A percentile compares a stretch with the other conserved stretches of the same genome.
phyloP scores from a whole-genome alignment of 2,888 invertebrate genomes.

The Drosophila mercatorum region DNA sequence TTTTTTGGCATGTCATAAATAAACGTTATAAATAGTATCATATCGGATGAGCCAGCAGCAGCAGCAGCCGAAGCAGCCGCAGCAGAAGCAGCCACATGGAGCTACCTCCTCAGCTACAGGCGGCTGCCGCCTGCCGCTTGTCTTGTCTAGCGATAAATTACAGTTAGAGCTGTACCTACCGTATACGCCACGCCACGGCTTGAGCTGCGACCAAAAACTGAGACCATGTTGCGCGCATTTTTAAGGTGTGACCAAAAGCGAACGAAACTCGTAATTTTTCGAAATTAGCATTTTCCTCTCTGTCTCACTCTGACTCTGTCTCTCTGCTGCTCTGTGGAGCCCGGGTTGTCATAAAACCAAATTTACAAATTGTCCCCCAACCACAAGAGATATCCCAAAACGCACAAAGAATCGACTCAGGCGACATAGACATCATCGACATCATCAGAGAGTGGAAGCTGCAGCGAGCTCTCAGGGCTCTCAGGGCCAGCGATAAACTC shows the following conservation, averaged over 20 bases:
- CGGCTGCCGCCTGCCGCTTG: conserved; percentile 66
- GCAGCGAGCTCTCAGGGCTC: conserved; percentile 8
- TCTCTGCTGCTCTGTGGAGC: conserved; percentile 15
- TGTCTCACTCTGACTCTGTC: background rate
- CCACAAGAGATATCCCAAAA: conserved; percentile 32
- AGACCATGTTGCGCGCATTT: conserved; percentile 52
- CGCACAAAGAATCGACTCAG: conserved; percentile 77
- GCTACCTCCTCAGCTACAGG: conserved; percentile 49
- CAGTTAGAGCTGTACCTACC: conserved; percentile 81
- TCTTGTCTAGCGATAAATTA: conserved; percentile 81
- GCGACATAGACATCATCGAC: conserved; percentile 78
- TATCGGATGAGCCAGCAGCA: conserved; percentile 43
- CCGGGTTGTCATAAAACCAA: conserved; percentile 80
- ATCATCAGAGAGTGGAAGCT: conserved; percentile 48
- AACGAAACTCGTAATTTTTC: conserved; percentile 83
- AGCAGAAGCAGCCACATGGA: conserved; percentile 16
- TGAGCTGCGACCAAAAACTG: conserved; percentile 22
- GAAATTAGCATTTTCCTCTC: conserved; percentile 77
- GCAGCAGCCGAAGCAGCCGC: conserved; percentile 29
- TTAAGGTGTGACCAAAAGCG: conserved; percentile 82
- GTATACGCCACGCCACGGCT: conserved; percentile 60
- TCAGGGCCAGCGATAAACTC: conserved; percentile 81
- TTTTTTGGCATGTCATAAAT: conserved; percentile 68
- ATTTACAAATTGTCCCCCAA: conserved; percentile 82
- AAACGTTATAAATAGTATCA: conserved; percentile 74